Conservation (phyloP, 2,888 invertebrate genomes). For the Cataglyphis livida region DNA sequence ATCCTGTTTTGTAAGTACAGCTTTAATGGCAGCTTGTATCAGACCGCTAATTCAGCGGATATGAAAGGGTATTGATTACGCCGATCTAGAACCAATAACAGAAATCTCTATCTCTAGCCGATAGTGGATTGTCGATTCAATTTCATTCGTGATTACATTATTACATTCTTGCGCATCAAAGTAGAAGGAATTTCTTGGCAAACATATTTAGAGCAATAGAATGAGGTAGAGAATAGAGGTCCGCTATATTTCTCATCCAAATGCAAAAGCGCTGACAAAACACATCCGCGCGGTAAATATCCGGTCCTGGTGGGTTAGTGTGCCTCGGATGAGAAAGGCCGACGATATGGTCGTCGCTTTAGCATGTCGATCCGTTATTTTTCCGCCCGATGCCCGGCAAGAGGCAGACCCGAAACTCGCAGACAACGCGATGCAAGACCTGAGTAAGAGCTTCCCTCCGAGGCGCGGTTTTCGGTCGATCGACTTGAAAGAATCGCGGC, state of each 20-base stretch:
- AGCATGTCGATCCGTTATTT: slow-evolving; percentile 56
- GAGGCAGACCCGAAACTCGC: background rate
- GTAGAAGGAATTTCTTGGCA: background rate
- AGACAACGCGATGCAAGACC: background rate
- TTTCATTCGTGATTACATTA: slow-evolving; percentile 30
- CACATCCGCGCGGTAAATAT: background rate
- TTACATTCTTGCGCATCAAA: background rate
- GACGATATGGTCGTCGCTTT: slow-evolving; percentile 12
- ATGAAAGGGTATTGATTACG: slow-evolving; percentile 46
- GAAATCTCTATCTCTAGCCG: slow-evolving; percentile 21
- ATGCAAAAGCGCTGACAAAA: slow-evolving; percentile 33
- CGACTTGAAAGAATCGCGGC: slow-evolving; percentile 50
- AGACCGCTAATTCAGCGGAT: slow-evolving; percentile 42
- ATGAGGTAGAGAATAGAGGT: background rate
- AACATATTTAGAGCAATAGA: slow-evolving; percentile 18
- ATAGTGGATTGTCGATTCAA: slow-evolving; percentile 32
- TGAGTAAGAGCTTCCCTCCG: slow-evolving; percentile 46
- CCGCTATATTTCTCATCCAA: slow-evolving; percentile 32
- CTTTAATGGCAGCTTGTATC: slow-evolving; percentile 16
- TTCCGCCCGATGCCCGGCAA: slow-evolving; percentile 30
- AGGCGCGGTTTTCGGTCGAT: slow-evolving; percentile 57
- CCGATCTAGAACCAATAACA: slow-evolving; percentile 24
- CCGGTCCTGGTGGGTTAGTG: slow-evolving; percentile 50
- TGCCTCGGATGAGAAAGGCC: slow-evolving; percentile 42
- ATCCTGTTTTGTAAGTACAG: slow-evolving; percentile 42